phyloP scores from a whole-genome alignment of 2,797 vertebrate species.

The Lophius americanus region DNA sequence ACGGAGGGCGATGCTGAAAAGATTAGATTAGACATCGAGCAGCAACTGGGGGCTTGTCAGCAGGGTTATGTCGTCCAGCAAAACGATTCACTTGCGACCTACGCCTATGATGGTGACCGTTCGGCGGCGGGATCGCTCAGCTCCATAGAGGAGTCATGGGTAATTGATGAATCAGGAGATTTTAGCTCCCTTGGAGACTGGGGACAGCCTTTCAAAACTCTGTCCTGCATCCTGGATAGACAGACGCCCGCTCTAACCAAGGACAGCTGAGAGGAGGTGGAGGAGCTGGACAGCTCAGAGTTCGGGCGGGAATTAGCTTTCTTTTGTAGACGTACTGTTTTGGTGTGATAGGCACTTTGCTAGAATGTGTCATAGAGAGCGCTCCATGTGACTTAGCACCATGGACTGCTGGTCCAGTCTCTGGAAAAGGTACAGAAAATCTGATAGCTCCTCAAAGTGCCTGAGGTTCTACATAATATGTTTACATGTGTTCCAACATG shows the following conservation, averaged over 20 bases:
- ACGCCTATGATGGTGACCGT: constrained; percentile 88
- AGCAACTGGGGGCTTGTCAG: constrained; percentile 86
- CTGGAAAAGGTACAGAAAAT: constrained; percentile 23
- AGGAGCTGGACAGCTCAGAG: not conserved
- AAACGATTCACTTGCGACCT: constrained; percentile 90
- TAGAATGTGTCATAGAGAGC: constrained; percentile 16
- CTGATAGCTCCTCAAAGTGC: constrained; percentile 58
- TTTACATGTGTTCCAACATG: constrained; percentile 54
- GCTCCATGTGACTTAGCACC: constrained; percentile 11
- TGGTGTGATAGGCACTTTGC: constrained; percentile 25
- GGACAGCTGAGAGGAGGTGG: constrained; percentile 44
- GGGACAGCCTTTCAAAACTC: constrained; percentile 88
- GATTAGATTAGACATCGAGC: constrained; percentile 87
- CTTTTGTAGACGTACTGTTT: constrained; percentile 1
- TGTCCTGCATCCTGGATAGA: constrained; percentile 88
- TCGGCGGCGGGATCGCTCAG: constrained; percentile 90
- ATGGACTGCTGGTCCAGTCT: constrained; percentile 10
- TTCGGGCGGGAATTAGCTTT: constrained; percentile 9
- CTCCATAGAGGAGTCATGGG: constrained; percentile 86
- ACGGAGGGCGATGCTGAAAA: constrained; percentile 79
- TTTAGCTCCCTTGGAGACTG: constrained; percentile 88
- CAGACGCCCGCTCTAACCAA: constrained; percentile 45
- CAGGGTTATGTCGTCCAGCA: constrained; percentile 81
- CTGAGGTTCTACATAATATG: constrained; percentile 58
- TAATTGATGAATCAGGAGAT: constrained; percentile 85